Base-by-base conservation (phyloP, 2,113 vertebrate species). In the Hoplias malabaricus region DNA sequence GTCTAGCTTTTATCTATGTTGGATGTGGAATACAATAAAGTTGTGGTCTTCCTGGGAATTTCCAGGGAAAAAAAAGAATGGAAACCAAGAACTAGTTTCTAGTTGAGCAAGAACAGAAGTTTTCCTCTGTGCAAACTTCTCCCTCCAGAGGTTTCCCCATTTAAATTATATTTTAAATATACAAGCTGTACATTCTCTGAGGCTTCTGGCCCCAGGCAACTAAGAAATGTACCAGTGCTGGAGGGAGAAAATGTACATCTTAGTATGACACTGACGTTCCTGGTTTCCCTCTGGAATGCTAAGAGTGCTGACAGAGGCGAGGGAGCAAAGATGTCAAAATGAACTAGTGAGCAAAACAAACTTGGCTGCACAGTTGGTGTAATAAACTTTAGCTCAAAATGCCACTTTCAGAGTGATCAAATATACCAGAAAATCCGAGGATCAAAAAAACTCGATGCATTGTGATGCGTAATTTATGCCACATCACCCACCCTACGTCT, bases 261-360 rank as follows among this genome's bases (percentile, higher is more conserved):
- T 80, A 83, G 75, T 66, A 73, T 69, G 8, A 53, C 72, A 72
- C 73, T 90, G 88, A 85, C 77, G 48, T 80, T 87, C 87, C 82
- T 83, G 84, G 87, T 85, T 85, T 83, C 75, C 69, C 21, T 73
- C 69, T 16, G 66, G 79, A 80, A 80, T 84, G 87, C 90, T 85
- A 85, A 87, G 85, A 84, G 73, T 19, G 78, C 75, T 67, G 83
- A 77, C 67, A 79, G 78, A 85, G 82, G 25, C 78, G 48, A 84
- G 82, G 90, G 81, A 72, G 74, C 46, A 79, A 67, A 80, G 42
- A 78, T 61, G 78, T 50, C 82, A 83, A 78, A 84, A 82, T 73
- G 77, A 86, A 73, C 36, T 71, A 81, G 77, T 78, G 73, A 84
- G 65, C 84, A 61, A 54, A 79, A 88, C 84, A 82, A 84, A 83